A percentile compares a stretch with the other conserved stretches of the same genome.
Evolutionary conservation across 2,113 vertebrate species (phyloP).

Genomic region (Peromyscus californicus): DNA sequence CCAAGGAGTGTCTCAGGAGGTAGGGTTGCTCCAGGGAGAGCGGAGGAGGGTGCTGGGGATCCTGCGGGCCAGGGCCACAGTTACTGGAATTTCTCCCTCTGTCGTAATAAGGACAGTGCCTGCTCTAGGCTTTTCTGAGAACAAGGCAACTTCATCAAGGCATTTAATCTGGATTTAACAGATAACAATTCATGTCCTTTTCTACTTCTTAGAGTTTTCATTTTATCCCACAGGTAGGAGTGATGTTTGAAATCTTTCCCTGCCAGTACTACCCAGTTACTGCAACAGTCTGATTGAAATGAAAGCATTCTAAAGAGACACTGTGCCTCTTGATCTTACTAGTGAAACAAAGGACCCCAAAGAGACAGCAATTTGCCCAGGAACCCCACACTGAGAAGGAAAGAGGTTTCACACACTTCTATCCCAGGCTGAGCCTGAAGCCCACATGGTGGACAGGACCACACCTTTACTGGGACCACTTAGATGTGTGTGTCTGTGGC

Average conservation of each 20-base stretch:
- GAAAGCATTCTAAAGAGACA: background rate
- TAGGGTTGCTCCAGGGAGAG: no score
- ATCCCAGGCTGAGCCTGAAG: background rate
- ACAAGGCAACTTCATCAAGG: background rate
- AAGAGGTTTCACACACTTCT: background rate
- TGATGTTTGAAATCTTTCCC: conserved; percentile 5
- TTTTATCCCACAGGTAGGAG: background rate
- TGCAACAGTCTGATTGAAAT: background rate
- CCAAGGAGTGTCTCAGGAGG: background rate
- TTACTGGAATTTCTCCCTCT: background rate
- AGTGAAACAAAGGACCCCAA: background rate
- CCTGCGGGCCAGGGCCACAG: background rate
- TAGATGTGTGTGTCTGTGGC: background rate
- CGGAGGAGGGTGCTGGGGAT: background rate
- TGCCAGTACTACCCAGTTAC: background rate
- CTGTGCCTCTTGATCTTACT: background rate
- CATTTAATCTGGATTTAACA: background rate
- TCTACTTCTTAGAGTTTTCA: background rate
- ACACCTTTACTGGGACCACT: background rate
- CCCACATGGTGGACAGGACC: background rate
- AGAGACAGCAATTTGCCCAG: background rate
- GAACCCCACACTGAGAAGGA: background rate
- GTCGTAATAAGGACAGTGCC: background rate
- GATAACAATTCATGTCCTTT: background rate
- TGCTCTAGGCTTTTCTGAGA: background rate